Evolutionary conservation across 2,888 invertebrate species (phyloP).

Genomic region (Embidobia sp.): DNA sequence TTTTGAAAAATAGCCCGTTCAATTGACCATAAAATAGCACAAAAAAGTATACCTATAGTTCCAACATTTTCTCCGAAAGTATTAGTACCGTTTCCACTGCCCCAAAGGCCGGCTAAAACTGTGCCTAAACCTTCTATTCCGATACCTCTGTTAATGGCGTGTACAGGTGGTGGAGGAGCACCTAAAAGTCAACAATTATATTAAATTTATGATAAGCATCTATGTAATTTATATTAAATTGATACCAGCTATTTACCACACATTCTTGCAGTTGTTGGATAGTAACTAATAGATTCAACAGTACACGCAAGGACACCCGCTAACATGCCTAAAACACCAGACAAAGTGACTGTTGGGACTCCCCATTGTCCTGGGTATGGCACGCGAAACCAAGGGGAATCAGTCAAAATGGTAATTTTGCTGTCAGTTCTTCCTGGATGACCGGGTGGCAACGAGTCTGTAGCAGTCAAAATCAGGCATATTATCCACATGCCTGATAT

Average conservation of each 20-base stretch:
- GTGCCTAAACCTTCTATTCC: slow-evolving; percentile 93
- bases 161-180: slow-evolving; percentile 91
- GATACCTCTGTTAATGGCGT: slow-evolving; percentile 93
- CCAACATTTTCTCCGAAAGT: slow-evolving; percentile 96
- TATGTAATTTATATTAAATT: not conserved
- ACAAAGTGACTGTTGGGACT: slow-evolving; percentile 86
- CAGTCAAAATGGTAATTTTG: slow-evolving; percentile 86
- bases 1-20: too few relatives aligned
- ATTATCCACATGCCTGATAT: slow-evolving; percentile 90
- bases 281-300: slow-evolving; percentile 93
- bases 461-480: slow-evolving; percentile 87
- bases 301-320: slow-evolving; percentile 91
- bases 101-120: slow-evolving; percentile 91
- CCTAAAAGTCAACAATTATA: slow-evolving; percentile 80
- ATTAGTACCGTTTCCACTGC: slow-evolving; percentile 93
- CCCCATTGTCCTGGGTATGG: slow-evolving; percentile 94
- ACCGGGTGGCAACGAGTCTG: slow-evolving; percentile 85
- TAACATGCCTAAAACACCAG: slow-evolving; percentile 89
- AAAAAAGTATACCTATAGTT: slow-evolving; percentile 86
- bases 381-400: slow-evolving; percentile 90
- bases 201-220: not conserved
- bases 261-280: slow-evolving; percentile 94
- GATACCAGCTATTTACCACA: slow-evolving; percentile 82
- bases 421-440: slow-evolving; percentile 89
- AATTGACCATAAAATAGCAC: too few relatives aligned